Evolutionary conservation across 2,888 invertebrate genomes (phyloP).

Genomic region (Erebia epiphron): DNA sequence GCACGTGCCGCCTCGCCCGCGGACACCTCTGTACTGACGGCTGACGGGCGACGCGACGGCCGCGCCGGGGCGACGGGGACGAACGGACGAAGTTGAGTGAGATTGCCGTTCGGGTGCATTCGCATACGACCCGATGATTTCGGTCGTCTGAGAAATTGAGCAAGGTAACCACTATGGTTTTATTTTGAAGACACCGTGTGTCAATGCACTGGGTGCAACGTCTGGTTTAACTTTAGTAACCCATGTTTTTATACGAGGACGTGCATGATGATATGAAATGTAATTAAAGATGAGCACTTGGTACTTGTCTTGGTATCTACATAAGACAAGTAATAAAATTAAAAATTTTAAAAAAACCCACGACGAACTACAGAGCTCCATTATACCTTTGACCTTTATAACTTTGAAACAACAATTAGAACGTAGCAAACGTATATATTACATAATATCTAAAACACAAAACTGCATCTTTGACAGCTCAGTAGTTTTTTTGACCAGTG

Average conservation of each 20-base stretch:
- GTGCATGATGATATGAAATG: conserved; percentile 11
- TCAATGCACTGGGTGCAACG: conserved; percentile 50
- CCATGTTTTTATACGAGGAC: neutral
- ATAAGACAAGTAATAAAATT: too few species aligned
- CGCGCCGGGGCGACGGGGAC: conserved; percentile 40
- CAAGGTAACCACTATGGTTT: conserved; percentile 60
- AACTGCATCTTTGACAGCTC: too few species aligned
- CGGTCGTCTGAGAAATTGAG: conserved; percentile 48
- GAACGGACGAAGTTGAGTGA: conserved; percentile 50
- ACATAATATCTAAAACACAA: too few species aligned
- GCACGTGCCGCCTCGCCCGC: conserved; percentile 81
- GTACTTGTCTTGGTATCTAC: conserved; percentile 1
- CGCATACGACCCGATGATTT: conserved; percentile 66
- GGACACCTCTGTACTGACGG: conserved; percentile 71
- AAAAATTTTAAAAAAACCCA: too few species aligned
- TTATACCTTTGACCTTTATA: too few species aligned
- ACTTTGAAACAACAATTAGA: too few species aligned
- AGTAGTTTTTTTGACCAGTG: too few species aligned
- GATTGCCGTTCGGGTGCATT: conserved; percentile 72
- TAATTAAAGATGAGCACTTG: conserved; percentile 11
- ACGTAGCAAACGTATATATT: too few species aligned
- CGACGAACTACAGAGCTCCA: too few species aligned
- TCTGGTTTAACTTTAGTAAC: conserved; percentile 17
- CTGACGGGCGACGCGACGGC: conserved; percentile 10
- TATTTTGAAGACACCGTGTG: conserved; percentile 52